Conservation (phyloP, 2,797 vertebrate species). For the Carduelis carduelis region DNA sequence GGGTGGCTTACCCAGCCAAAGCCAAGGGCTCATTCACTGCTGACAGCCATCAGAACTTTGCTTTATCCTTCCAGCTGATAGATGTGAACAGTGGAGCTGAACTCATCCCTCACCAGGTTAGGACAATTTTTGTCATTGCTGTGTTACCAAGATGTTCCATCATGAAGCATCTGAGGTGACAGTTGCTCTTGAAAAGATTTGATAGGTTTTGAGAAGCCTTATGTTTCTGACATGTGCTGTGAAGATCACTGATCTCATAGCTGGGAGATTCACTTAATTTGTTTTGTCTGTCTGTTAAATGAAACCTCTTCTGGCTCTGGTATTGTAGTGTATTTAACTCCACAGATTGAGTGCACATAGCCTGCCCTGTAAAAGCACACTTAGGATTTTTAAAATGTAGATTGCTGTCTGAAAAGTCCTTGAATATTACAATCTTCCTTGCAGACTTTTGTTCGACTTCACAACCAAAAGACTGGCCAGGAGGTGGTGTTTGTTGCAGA, state of each 20-base stretch:
- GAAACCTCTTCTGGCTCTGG: neutral
- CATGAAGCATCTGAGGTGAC: neutral
- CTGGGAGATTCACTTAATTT: neutral
- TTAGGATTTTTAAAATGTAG: neutral
- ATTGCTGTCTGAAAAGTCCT: neutral
- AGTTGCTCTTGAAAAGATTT: neutral
- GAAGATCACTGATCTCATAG: neutral
- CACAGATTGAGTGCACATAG: neutral
- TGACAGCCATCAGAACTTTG: conserved; percentile 98
- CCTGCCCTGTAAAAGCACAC: neutral
- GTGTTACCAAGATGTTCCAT: neutral
- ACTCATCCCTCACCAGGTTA: conserved; percentile 95
- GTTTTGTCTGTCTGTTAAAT: neutral
- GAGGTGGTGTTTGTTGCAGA: conserved; percentile 98
- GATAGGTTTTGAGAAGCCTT: neutral
- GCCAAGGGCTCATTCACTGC: conserved; percentile 89
- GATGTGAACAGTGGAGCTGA: conserved; percentile 91
- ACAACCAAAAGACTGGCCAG: conserved; percentile 96
- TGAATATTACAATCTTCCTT: neutral
- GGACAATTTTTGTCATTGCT: neutral
- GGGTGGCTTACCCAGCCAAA: conserved; percentile 92
- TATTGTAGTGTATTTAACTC: neutral
- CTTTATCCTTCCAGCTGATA: conserved; percentile 92
- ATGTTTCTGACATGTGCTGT: neutral
- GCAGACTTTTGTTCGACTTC: conserved; percentile 94